phyloP scores from a whole-genome alignment of 92 coral and sea anemone species.

The Muricea muricata region DNA sequence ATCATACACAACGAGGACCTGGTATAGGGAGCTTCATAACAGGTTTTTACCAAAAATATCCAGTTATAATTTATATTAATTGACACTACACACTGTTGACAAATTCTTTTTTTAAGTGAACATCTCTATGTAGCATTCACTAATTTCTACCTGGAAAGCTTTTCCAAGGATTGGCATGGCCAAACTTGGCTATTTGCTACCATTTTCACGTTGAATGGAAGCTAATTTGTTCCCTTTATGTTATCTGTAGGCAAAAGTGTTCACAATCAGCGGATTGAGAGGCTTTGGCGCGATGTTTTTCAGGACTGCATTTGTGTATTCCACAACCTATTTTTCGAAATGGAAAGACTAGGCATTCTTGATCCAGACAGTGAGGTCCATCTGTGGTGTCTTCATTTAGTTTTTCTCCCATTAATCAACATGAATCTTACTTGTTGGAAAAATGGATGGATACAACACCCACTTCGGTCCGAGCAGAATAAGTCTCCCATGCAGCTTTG shows the following conservation, averaged over 20 bases:
- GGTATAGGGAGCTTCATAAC: not conserved
- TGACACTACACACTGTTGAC: too few relatives aligned
- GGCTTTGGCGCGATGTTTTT: constrained; percentile 4
- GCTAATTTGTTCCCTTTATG: not conserved
- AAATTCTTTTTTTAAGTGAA: not conserved
- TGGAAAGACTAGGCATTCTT: constrained; percentile 1
- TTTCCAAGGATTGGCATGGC: too few relatives aligned
- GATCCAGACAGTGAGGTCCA: constrained; percentile 7
- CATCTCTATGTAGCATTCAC: too few relatives aligned
- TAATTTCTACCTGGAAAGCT: too few relatives aligned
- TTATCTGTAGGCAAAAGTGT: constrained; percentile 12
- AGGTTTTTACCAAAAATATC: not conserved
- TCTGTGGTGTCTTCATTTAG: constrained; percentile 30
- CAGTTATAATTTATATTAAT: too few relatives aligned
- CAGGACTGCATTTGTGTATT: not conserved
- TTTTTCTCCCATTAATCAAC: constrained; percentile 30
- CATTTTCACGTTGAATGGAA: not conserved
- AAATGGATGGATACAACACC: constrained; percentile 9
- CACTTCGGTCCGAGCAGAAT: not conserved
- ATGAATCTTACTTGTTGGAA: constrained; percentile 4
- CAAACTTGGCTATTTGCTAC: too few relatives aligned
- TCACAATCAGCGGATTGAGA: constrained; percentile 9
- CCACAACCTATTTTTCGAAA: not conserved
- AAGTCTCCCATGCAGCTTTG: not conserved
- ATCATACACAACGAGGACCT: not conserved